Evolutionary conservation across 2,113 vertebrate species (phyloP), one percentile per base, ranked within the genome.

Genomic region (Eleginops maclovinus): DNA sequence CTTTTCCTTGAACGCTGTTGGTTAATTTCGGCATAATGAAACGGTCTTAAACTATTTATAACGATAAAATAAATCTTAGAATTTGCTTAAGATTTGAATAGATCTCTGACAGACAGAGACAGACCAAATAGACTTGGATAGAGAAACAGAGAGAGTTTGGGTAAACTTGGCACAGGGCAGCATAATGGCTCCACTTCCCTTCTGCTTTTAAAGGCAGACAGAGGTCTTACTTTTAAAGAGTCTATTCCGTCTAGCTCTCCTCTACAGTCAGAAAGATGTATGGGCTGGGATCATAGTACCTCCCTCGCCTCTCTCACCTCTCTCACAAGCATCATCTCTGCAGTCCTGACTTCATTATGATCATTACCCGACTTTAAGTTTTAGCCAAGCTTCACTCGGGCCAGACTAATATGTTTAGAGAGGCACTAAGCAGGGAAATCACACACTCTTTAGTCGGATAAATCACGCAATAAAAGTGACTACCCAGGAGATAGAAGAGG

Each of bases 301-400:
- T 43, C 12, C 36, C n/a, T n/a, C n/a, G n/a, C n/a, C n/a, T n/a
- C n/a, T 72, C 54, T 46, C n/a, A 28, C 28, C 15, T 31, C 64
- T 31, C 47, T 3, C 55, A 75, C 28, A 55, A 58, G 2, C 31
- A 44, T 19, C 46, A 43, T 40, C 64, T 66, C 64, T 60, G 66
- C 63, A 79, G 62, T 54, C 69, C 77, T 81, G 85, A 88, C 91
- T 92, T 89, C 86, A 92, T 93, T 91, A 86, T 83, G 85, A 77
- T 86, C 87, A 90, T 91, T 91, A 90, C 74, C 90, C 79, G 46
- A 53, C 75, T 70, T 58, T 43, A 73, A 78, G 75, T 82, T 78
- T 60, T 73, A 69, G 80, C 78, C 71, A 80, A 83, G 79, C 72
- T 75, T 80, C 11, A 12, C 43, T 51, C 13, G 78, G 22, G 62